Evolutionary conservation across 2,888 invertebrate genomes (phyloP).

Genomic region (Notocelia uddmanniana): DNA sequence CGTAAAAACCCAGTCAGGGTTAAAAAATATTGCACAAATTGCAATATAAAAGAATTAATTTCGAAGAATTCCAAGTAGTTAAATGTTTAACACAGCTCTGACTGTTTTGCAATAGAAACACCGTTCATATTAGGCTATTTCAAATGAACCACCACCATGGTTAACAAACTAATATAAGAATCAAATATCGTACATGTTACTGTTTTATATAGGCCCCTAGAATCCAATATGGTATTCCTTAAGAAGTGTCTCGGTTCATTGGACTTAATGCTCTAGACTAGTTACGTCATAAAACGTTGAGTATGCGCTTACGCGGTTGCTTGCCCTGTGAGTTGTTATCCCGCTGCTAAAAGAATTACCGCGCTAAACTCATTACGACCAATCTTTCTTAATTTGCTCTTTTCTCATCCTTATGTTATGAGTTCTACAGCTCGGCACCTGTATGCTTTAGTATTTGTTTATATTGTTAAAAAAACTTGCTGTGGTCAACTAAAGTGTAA

Average conservation of each 20-base stretch:
- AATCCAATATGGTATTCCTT: neutral
- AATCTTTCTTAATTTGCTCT: constrained; percentile 43
- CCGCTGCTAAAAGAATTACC: constrained; percentile 46
- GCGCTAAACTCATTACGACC: constrained; percentile 45
- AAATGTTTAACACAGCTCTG: no score
- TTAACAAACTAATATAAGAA: neutral
- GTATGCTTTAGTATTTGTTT: neutral
- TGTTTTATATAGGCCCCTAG: neutral
- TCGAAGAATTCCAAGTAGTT: no score
- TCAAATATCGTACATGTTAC: neutral
- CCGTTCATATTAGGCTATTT: neutral
- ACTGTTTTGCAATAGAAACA: no score
- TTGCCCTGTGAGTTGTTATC: constrained; percentile 39
- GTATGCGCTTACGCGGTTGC: constrained; percentile 42
- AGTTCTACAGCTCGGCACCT: neutral
- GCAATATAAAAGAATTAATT: no score
- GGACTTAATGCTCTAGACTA: constrained; percentile 14
- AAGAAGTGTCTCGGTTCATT: neutral
- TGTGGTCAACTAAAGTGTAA: no score
- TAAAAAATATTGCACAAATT: no score
- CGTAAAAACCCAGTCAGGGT: no score
- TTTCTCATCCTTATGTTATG: constrained; percentile 3
- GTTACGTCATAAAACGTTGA: constrained; percentile 36
- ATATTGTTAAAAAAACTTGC: no score
- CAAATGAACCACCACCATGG: no score